Conservation (phyloP, 2,797 vertebrate genomes). For the Hafferia zeledoni region DNA sequence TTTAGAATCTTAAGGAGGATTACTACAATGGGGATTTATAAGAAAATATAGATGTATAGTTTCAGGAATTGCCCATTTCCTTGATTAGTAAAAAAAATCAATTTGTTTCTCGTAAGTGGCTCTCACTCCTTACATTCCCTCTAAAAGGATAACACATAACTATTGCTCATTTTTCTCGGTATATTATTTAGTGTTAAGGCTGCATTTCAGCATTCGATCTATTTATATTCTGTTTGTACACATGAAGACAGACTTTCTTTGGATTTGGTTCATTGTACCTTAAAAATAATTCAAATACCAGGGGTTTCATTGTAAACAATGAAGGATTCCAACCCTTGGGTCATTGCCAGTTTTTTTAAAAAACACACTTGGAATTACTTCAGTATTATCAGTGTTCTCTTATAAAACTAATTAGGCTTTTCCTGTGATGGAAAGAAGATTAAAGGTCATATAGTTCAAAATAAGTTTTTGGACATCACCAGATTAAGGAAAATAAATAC, state of each 20-base stretch:
- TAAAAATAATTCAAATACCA: slow-evolving; percentile 19
- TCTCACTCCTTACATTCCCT: slow-evolving; percentile 15
- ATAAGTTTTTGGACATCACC: background rate
- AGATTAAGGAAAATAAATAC: slow-evolving; percentile 31
- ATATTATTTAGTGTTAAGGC: slow-evolving; percentile 24
- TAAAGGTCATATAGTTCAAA: slow-evolving; percentile 52
- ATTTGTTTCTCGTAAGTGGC: slow-evolving; percentile 61
- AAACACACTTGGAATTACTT: slow-evolving; percentile 24
- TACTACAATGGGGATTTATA: background rate
- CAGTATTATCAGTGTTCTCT: slow-evolving; percentile 46
- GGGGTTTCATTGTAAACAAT: slow-evolving; percentile 33
- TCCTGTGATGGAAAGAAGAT: slow-evolving; percentile 55
- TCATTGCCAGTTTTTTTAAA: slow-evolving; percentile 10
- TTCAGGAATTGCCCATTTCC: slow-evolving; percentile 47
- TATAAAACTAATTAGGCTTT: slow-evolving; percentile 62
- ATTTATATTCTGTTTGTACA: slow-evolving; percentile 4
- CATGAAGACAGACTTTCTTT: background rate
- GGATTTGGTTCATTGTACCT: slow-evolving; percentile 1
- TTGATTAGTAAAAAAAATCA: slow-evolving; percentile 50
- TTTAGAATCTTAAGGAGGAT: background rate
- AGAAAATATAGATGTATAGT: slow-evolving; percentile 46
- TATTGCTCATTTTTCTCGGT: background rate
- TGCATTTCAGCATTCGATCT: background rate
- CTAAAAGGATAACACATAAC: slow-evolving; percentile 27
- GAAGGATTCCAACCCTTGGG: slow-evolving; percentile 12